Evolutionary conservation across 2,797 vertebrate genomes (phyloP), one percentile per base, ranked within the genome.

Genomic region (Caiman crocodilus): DNA sequence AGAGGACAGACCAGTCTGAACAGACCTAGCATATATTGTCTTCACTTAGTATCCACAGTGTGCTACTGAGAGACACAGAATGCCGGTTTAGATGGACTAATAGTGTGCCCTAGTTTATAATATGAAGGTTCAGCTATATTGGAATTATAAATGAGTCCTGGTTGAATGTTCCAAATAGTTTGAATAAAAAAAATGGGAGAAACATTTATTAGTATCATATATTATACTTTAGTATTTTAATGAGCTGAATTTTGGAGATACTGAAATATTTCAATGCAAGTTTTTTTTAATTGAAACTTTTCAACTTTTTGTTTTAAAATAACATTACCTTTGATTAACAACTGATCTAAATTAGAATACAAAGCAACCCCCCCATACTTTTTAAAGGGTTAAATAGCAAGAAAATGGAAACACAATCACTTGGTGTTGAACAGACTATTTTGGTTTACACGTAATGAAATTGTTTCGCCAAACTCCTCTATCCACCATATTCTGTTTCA

Each of bases 191-290:
- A 76, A 7, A 35, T 35, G 32, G 23, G 42, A 50, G 42, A 50
- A 50, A 50, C 42, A 50, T 50, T 50, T 50, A 50, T 50, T 10
- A 50, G 42, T 50, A 10, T 50, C 42, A 76, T 91, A 60, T 17
- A 58, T 60, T 91, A 88, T 80, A 9, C 78, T 92, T 69, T 93
- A n/a, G 76, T 3, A 13, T 21, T 1, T 83, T 88, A 79, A 88
- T 64, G 94, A 93, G 90, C 7, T 2, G n/a, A 80, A 88, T 78
- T 82, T 92, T 74, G 59, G 42, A 92, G 89, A 82, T 58, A 23
- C 7, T 10, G 76, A 76, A 89, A 61, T n/a, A 3, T 87, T 87
- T 81, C 56, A 76, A 4, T 88, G 55, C 13, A 14, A 73, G 42
- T 50, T 10, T 20, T 78, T 90, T 82, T 17, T 26, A 81, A 76